Conservation (phyloP, 1,140 invertebrate species). For the Magallana ariakensis region DNA sequence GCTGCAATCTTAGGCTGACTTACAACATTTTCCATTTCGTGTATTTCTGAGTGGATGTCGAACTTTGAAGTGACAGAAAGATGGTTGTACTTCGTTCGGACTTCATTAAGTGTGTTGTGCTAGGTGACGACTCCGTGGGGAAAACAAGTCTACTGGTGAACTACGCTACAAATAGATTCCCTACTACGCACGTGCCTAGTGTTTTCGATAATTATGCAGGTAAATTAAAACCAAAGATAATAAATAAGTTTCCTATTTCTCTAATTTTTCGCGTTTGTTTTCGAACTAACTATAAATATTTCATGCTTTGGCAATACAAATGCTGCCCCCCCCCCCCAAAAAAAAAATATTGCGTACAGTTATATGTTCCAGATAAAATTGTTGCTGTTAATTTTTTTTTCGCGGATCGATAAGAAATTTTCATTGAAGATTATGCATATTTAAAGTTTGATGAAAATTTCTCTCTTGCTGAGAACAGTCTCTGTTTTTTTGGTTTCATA, state of each 20-base stretch:
- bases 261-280: not conserved
- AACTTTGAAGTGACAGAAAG: not conserved
- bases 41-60: not conserved
- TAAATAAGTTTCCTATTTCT: too few relatives aligned
- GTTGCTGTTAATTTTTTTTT: not conserved
- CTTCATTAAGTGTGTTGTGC: conserved; percentile 68
- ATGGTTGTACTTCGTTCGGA: conserved; percentile 54
- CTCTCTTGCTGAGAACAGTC: not conserved
- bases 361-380: too few relatives aligned
- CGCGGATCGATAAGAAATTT: not conserved
- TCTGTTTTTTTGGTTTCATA: not conserved
- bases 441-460: not conserved
- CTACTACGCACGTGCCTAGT: conserved; percentile 66
- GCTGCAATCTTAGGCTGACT: not conserved
- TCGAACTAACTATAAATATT: not conserved
- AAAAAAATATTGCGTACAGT: too few relatives aligned
- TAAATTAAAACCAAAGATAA: conserved; percentile 41
- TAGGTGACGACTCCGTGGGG: conserved; percentile 68
- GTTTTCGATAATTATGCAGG: conserved; percentile 72
- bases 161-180: conserved; percentile 72
- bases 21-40: not conserved
- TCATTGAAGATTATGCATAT: not conserved
- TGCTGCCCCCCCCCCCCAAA: too few relatives aligned
- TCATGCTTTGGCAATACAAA: too few relatives aligned
- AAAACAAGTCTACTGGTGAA: conserved; percentile 72